A percentile compares a stretch with the other conserved stretches of the same genome.
These are phyloP conservation scores for Aspidiotus destructor DNA, from an alignment of 2,888 invertebrate species.

Conservation along the genomic window DNA sequence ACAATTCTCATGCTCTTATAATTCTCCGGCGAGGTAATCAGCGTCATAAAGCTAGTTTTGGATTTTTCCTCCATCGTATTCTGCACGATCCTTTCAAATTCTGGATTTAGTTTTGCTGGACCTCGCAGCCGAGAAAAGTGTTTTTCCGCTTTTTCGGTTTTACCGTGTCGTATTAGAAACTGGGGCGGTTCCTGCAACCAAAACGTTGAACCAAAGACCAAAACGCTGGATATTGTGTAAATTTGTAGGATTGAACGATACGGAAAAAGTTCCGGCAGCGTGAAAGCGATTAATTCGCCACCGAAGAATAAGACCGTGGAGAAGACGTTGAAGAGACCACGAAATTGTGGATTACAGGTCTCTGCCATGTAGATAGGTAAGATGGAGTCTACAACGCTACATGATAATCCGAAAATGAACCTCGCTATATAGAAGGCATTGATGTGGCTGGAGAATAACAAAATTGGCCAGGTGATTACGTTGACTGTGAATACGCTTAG, in stretches of 20 bases:
- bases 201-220: conserved; percentile 33
- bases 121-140: conserved; percentile 7
- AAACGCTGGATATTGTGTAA: conserved; percentile 33
- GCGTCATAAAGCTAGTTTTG: not conserved
- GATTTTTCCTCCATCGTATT: not conserved
- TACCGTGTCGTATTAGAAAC: conserved; percentile 32
- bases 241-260: conserved; percentile 34
- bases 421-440: conserved; percentile 34
- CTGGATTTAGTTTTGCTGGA: not conserved
- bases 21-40: not conserved
- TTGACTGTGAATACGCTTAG: not conserved
- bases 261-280: conserved; percentile 35
- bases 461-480: conserved; percentile 4
- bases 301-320: conserved; percentile 36
- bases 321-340: conserved; percentile 36
- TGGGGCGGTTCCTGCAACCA: conserved; percentile 37
- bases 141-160: not conserved
- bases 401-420: conserved; percentile 36
- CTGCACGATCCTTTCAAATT: conserved; percentile 11
- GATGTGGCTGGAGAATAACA: conserved; percentile 7
- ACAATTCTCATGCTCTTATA: not conserved
- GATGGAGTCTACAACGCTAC: conserved; percentile 36
- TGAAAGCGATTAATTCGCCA: conserved; percentile 37
- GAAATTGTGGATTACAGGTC: conserved; percentile 34
- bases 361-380: conserved; percentile 37